Base-by-base conservation (phyloP, 2,797 vertebrate species). In the Silurus lanzhouensis region DNA sequence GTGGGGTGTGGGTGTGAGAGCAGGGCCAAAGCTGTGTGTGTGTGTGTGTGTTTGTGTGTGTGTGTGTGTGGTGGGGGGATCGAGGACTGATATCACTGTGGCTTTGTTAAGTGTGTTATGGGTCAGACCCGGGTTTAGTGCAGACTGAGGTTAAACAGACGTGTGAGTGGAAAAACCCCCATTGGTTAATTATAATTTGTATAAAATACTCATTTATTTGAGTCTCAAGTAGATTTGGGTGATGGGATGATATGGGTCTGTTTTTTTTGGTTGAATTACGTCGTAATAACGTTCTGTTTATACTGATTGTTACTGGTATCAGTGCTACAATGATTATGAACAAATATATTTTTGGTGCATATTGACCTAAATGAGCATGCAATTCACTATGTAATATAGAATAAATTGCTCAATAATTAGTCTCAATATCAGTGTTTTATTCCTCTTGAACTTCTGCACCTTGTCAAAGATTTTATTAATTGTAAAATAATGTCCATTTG, bases 81-180 rank as follows among this genome's bases (percentile, higher is more conserved):
- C n/a, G 27, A 64, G 13, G 63, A 71, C 46, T 81, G 63, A 57
- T 64, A 63, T 85, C 67, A 81, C 63, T 87, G 81, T 83, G 52
- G 57, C 27, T 31, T 76, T 81, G 60, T 85, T 64, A 85, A 68
- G 31, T 67, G 58, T 81, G 76, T 83, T 83, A 63, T 83, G 68
- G 77, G 58, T 85, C 61, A 74, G 52, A 58, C 52, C n/a, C 25
- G 71, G 44, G 46, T 66, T 81, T 1, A 81, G 38, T 66, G 82
- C 52, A 61, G 57, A 55, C 20, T 61, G 83, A 81, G 83, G 63
- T 76, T 76, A 81, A 76, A 81, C 31, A 84, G 52, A 77, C 27
- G 61, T 66, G 82, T 44, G 48, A 58, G 46, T 38, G 72, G 72
- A n/a, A 83, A 83, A 31, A 31, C 0, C 10, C 25, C 82, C 46